Conservation (phyloP, 2,113 vertebrate genomes). For the Actinemys pallida region DNA sequence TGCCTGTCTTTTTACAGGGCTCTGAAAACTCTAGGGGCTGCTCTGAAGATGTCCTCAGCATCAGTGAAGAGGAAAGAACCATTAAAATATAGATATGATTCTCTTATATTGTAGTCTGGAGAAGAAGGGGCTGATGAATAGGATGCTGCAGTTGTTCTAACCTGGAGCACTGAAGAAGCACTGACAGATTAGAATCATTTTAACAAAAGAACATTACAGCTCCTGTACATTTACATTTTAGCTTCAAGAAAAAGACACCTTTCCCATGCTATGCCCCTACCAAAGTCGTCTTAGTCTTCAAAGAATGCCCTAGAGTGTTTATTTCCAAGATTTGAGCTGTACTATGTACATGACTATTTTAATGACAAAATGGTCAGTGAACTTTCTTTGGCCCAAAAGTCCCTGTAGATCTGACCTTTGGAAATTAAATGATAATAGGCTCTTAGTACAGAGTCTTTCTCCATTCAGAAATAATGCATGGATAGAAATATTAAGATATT, state of each 20-base stretch:
- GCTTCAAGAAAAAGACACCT: not conserved
- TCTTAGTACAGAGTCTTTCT: not conserved
- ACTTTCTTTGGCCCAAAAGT: not conserved
- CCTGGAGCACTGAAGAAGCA: not conserved
- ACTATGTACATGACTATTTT: not conserved
- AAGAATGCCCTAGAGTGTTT: not conserved
- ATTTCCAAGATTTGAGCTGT: not conserved
- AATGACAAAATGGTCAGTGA: not conserved
- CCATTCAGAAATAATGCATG: not conserved
- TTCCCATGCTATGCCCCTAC: not conserved
- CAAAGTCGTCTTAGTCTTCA: not conserved
- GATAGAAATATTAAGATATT: not conserved
- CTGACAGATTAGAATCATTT: not conserved
- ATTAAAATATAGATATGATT: fast-evolving
- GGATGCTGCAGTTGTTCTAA: not conserved
- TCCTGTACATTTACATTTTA: not conserved
- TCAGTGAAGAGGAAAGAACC: not conserved
- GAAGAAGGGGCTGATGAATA: not conserved
- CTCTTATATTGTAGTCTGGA: not conserved
- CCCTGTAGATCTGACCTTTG: not conserved
- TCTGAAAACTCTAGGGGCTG: not conserved
- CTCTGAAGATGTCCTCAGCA: not conserved
- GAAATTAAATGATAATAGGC: not conserved
- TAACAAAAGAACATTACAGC: not conserved
- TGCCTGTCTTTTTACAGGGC: not conserved